These are phyloP conservation scores for Prosapia bicincta DNA, from an alignment of 2,888 invertebrate genomes.

Conservation along the genomic window DNA sequence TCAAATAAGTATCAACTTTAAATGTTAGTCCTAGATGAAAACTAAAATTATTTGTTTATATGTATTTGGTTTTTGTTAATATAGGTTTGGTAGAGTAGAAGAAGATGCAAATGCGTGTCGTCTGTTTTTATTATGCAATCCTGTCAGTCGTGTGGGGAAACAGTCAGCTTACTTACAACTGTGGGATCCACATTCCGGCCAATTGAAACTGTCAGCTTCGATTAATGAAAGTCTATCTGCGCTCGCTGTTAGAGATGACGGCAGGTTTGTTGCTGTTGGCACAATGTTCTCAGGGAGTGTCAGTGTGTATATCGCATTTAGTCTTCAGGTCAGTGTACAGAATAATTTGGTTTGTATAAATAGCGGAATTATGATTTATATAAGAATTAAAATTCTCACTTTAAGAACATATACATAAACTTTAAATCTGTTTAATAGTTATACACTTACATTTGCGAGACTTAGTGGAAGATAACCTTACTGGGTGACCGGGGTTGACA, in stretches of 20 bases:
- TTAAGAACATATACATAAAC: no score
- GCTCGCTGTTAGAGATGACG: constrained; percentile 86
- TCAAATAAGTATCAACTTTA: no score
- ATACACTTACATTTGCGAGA: no score
- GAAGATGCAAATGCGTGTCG: constrained; percentile 61
- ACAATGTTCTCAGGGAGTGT: constrained; percentile 93
- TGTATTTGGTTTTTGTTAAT: no score
- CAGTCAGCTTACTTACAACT: constrained; percentile 73
- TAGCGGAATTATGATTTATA: no score
- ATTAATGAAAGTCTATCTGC: constrained; percentile 78
- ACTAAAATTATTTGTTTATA: no score
- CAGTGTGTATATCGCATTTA: constrained; percentile 86
- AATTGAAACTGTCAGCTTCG: constrained; percentile 54
- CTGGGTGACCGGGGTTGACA: no score
- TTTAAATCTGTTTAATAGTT: no score
- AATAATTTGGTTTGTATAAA: no score
- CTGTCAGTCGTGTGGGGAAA: constrained; percentile 66
- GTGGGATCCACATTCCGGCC: constrained; percentile 68
- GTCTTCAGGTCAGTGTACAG: constrained; percentile 64
- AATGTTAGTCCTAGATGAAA: no score
- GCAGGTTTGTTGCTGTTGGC: constrained; percentile 86
- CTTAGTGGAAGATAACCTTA: no score
- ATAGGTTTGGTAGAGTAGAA: constrained; percentile 68
- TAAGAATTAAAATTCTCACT: no score
- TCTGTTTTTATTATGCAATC: constrained; percentile 78